Conservation (phyloP, 2,113 vertebrate genomes). For the Strix uralensis region DNA sequence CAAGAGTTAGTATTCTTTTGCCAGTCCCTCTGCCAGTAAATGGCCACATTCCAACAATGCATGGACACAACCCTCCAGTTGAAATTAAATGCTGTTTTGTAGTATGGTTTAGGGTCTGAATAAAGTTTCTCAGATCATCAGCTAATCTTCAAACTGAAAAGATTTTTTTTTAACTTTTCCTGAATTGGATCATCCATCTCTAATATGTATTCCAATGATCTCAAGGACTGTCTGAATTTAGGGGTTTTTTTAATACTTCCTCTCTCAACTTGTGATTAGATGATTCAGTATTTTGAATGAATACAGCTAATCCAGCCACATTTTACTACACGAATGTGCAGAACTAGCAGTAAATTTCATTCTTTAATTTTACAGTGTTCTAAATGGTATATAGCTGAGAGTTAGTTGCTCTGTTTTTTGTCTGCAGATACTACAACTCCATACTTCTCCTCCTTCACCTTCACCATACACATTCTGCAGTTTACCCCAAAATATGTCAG, state of each 20-base stretch:
- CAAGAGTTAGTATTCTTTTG: neutral
- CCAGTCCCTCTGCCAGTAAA: neutral
- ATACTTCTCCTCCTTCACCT: neutral
- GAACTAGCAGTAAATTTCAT: neutral
- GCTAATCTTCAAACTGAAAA: neutral
- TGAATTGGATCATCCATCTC: neutral
- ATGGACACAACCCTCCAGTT: neutral
- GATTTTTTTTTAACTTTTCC: neutral
- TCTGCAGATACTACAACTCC: neutral
- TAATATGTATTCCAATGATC: neutral
- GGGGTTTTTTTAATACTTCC: neutral
- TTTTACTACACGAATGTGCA: neutral
- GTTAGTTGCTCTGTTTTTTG: neutral
- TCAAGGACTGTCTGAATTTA: constrained; percentile 13
- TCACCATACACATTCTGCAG: neutral
- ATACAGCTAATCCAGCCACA: neutral
- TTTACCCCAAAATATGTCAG: neutral
- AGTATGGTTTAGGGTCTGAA: neutral
- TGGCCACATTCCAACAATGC: neutral
- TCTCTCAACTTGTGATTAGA: constrained; percentile 10
- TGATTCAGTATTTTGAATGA: constrained; percentile 27
- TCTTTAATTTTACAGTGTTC: neutral
- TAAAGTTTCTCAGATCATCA: neutral
- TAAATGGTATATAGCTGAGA: neutral
- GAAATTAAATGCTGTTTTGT: neutral